These are phyloP conservation scores for Tribolium madens DNA, from an alignment of 1,140 invertebrate species.

Conservation along the genomic window DNA sequence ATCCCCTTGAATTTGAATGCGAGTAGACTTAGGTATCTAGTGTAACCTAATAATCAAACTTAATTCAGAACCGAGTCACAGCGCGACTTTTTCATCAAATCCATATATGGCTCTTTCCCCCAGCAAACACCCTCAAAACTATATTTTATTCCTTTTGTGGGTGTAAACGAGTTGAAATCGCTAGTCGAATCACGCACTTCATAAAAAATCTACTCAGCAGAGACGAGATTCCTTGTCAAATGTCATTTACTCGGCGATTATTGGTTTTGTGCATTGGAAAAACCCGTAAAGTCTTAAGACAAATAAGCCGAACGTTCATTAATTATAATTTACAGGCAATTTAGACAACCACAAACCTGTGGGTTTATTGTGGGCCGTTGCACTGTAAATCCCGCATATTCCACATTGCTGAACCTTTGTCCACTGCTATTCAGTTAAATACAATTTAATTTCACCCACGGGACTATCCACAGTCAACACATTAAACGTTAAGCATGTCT, in stretches of 20 bases:
- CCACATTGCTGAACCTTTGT: constrained; percentile 31
- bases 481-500: constrained; percentile 37
- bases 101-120: constrained; percentile 18
- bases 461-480: constrained; percentile 34
- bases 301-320: constrained; percentile 20
- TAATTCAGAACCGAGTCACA: constrained; percentile 28
- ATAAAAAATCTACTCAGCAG: constrained; percentile 26
- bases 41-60: constrained; percentile 12
- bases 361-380: constrained; percentile 32
- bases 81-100: constrained; percentile 31
- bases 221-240: constrained; percentile 27
- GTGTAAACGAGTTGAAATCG: constrained; percentile 32
- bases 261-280: constrained; percentile 12
- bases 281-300: neutral
- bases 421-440: constrained; percentile 35
- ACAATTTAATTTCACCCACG: constrained; percentile 36
- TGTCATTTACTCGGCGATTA: constrained; percentile 34
- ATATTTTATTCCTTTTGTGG: constrained; percentile 39
- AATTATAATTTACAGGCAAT: constrained; percentile 39
- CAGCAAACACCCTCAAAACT: constrained; percentile 34
- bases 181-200: constrained; percentile 36
- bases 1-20: neutral
- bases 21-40: neutral
- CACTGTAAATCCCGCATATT: constrained; percentile 35
- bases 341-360: constrained; percentile 31